Base-by-base conservation (phyloP, 2,888 invertebrate genomes). In the Nomada hirtipes region DNA sequence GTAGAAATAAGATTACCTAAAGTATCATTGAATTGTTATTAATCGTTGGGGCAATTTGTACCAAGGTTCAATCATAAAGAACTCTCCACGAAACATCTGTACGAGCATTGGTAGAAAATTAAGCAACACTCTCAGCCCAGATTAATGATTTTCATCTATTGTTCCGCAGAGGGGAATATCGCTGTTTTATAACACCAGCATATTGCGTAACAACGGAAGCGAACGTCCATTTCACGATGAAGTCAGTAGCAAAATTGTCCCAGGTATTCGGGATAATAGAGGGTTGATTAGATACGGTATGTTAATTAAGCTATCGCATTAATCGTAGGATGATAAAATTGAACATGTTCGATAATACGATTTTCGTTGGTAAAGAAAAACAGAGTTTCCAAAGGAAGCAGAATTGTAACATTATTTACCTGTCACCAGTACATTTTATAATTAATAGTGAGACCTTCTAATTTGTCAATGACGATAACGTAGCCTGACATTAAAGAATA, bases 201-300 rank as follows among this genome's bases (percentile, higher is more conserved):
- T 59, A 47, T 69, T 69, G 59, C 47, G 47, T 69, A 69, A 69
- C 29, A n/a, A 42, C 53, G 23, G 42, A 18, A n/a, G n/a, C n/a
- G 44, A 69, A 69, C 26, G 47, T 44, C 13, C n/a, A 36, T 15
- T 15, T 36, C 20, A 15, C 20, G 47, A 0, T 47, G 57, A 59
- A 69, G 47, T 57, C n/a, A 15, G n/a, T 59, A n/a, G 44, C n/a
- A 15, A 59, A 29, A 59, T 69, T 69, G 44, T 59, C 44, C n/a
- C 10, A 18, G 18, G 53, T 55, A 53, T 18, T 42, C 42, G 47
- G 26, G 20, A 47, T 60, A 50, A 60, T 70, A 59, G 20, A 7
- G 47, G 70, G 70, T 60, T 47, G 70, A 70, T 70, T 70, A 60
- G 29, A 60, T 50, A 60, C 9, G 13, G 9, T 18, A 15, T 44